phyloP scores from a whole-genome alignment of 2,888 invertebrate species.

The Ophion costatus region DNA sequence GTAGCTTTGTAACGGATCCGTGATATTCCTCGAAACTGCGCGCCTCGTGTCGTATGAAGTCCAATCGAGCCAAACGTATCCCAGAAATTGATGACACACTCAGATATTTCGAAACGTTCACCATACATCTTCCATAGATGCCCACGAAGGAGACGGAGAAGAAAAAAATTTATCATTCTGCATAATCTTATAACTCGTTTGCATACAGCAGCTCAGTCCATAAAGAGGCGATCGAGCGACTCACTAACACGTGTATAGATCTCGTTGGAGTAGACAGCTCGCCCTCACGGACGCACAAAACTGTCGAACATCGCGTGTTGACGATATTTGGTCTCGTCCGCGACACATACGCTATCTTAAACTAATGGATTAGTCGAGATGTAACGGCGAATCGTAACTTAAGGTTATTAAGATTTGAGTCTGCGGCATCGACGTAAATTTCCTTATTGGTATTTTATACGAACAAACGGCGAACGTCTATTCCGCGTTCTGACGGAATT shows the following conservation, averaged over 20 bases:
- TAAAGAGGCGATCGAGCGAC: slow-evolving; percentile 4
- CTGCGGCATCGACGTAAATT: background rate
- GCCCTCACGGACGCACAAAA: background rate
- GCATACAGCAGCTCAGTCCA: slow-evolving; percentile 11
- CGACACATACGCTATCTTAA: background rate
- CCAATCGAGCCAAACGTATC: slow-evolving; percentile 3
- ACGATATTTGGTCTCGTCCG: slow-evolving; percentile 16
- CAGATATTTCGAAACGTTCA: slow-evolving; percentile 16
- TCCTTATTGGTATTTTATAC: slow-evolving; percentile 19
- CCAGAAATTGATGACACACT: slow-evolving; percentile 29
- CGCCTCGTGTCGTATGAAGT: slow-evolving; percentile 4
- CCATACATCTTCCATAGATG: background rate
- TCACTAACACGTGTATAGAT: slow-evolving; percentile 10
- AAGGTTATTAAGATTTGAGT: slow-evolving; percentile 4
- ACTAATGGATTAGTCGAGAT: slow-evolving; percentile 13
- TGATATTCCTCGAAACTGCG: slow-evolving; percentile 23
- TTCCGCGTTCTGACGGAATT: background rate
- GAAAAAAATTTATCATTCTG: slow-evolving; percentile 32
- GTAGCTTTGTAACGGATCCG: background rate
- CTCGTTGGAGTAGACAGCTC: background rate
- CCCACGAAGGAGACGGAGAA: background rate
- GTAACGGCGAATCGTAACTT: slow-evolving; percentile 2
- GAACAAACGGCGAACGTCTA: background rate
- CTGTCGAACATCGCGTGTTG: background rate
- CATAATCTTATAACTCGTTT: slow-evolving; percentile 33